Conservation (phyloP, 2,888 invertebrate species). For the Leptopilina myrica region DNA sequence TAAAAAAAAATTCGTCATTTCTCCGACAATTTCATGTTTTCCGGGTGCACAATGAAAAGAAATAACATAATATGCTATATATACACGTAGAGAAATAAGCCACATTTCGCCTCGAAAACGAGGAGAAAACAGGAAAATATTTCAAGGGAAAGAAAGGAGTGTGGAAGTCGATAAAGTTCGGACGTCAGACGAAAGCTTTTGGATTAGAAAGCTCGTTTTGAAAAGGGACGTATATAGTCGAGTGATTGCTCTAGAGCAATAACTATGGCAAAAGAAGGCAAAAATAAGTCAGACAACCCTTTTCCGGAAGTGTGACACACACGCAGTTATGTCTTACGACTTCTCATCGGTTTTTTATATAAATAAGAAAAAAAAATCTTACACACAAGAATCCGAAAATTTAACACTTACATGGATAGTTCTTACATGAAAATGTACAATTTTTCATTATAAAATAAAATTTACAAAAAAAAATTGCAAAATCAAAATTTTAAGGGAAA, state of each 20-base stretch:
- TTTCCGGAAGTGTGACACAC: constrained; percentile 24
- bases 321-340: neutral
- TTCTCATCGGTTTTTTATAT: constrained; percentile 42
- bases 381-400: too few relatives aligned
- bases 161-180: constrained; percentile 1
- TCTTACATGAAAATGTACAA: too few relatives aligned
- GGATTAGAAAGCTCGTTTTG: constrained; percentile 11
- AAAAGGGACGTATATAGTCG: neutral
- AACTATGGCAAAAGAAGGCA: neutral
- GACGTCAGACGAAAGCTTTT: neutral
- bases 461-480: too few relatives aligned
- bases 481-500: too few relatives aligned
- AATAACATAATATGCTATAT: too few relatives aligned
- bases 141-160: constrained; percentile 3
- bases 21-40: too few relatives aligned
- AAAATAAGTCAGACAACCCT: neutral
- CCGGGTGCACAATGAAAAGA: too few relatives aligned
- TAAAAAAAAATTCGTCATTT: too few relatives aligned
- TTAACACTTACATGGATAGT: too few relatives aligned
- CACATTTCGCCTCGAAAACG: neutral
- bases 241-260: constrained; percentile 13
- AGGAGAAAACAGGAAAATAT: constrained; percentile 16
- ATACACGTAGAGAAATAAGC: neutral
- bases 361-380: too few relatives aligned
- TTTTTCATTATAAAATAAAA: too few relatives aligned